Evolutionary conservation across 2,888 invertebrate species (phyloP).

Genomic region (Drosophila nigricruria): DNA sequence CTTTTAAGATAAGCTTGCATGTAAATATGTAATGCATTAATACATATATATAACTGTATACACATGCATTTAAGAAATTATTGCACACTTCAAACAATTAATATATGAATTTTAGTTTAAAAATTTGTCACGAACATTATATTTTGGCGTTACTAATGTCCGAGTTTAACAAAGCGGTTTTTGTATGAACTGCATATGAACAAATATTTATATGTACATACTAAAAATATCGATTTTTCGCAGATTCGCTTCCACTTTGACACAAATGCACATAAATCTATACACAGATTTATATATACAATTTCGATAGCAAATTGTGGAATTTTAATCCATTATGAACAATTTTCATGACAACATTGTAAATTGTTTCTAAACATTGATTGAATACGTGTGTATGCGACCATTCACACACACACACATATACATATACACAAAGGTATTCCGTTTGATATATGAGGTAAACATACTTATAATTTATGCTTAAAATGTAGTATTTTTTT

Average conservation of each 20-base stretch:
- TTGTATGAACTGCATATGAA: slow-evolving; percentile 6
- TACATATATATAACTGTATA: neutral
- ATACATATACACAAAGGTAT: neutral
- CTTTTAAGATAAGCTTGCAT: slow-evolving; percentile 14
- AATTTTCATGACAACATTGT: slow-evolving; percentile 5
- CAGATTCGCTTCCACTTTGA: slow-evolving; percentile 29
- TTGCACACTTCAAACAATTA: neutral
- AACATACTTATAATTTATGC: slow-evolving; percentile 9
- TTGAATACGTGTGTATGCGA: slow-evolving; percentile 6
- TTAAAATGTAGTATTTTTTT: slow-evolving; percentile 10
- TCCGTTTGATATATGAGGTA: slow-evolving; percentile 7
- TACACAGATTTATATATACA: neutral
- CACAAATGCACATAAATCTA: slow-evolving; percentile 13
- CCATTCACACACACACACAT: slow-evolving; percentile 2
- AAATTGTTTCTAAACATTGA: slow-evolving; percentile 9
- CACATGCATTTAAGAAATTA: neutral
- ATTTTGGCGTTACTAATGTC: neutral
- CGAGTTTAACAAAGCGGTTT: slow-evolving; percentile 11
- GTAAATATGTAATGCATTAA: slow-evolving; percentile 11
- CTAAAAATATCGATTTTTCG: slow-evolving; percentile 61
- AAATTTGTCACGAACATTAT: neutral
- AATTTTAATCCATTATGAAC: neutral
- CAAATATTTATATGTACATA: slow-evolving; percentile 39
- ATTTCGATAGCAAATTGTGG: neutral
- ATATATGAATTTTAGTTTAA: neutral